Conservation (phyloP, 2,113 vertebrate species). For the Carollia perspicillata region DNA sequence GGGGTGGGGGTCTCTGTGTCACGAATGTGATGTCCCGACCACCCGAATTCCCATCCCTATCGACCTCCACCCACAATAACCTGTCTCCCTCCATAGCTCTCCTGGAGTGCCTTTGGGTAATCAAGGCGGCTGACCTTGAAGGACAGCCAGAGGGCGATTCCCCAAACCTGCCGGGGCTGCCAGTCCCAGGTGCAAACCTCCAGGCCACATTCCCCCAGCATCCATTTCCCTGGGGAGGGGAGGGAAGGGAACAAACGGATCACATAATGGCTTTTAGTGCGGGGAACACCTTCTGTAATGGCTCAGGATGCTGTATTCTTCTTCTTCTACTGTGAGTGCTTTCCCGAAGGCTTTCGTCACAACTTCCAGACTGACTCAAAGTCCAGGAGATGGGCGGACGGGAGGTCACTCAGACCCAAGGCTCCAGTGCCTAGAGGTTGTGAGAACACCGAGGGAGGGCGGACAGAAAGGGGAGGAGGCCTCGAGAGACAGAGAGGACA, state of each 20-base stretch:
- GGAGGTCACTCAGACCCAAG: conserved; percentile 27
- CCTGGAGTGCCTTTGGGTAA: not conserved
- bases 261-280: conserved; percentile 62
- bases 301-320: conserved; percentile 61
- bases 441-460: not conserved
- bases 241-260: conserved; percentile 23
- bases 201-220: conserved; percentile 15
- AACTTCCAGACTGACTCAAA: not conserved
- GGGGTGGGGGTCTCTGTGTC: not conserved
- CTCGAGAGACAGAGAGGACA: not conserved
- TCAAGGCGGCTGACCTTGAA: conserved; percentile 28
- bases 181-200: conserved; percentile 26
- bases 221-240: conserved; percentile 22
- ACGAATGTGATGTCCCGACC: not conserved
- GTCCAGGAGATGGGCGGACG: not conserved
- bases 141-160: conserved; percentile 21
- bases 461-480: not conserved
- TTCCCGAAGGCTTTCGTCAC: conserved; percentile 39
- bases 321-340: conserved; percentile 30
- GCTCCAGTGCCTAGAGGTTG: not conserved
- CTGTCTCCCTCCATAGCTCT: not conserved
- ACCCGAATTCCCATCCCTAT: not conserved
- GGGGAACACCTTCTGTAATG: conserved; percentile 49
- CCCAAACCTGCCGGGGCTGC: not conserved
- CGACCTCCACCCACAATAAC: not conserved